Evolutionary conservation across 2,113 vertebrate species (phyloP).

Genomic region (Tautogolabrus adspersus): DNA sequence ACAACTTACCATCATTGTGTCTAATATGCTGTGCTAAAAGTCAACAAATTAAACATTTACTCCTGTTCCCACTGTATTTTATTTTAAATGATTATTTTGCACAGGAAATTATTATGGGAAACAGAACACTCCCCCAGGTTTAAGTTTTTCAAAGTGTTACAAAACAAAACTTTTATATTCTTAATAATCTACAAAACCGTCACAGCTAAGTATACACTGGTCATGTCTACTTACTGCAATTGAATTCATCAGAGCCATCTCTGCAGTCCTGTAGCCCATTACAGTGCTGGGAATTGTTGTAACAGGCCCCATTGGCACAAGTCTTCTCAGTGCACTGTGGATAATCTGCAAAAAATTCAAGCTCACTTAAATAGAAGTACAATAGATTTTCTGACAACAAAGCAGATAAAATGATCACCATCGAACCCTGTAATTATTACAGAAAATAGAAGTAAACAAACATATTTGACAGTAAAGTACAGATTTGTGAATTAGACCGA

Average conservation of each 20-base stretch:
- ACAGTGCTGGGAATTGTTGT: constrained; percentile 78
- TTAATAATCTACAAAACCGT: no score
- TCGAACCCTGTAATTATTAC: neutral
- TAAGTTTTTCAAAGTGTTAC: no score
- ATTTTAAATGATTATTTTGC: no score
- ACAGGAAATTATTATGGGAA: no score
- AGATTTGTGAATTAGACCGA: neutral
- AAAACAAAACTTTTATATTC: no score
- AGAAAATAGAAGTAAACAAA: neutral
- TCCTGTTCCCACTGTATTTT: no score
- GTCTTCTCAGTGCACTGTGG: constrained; percentile 77
- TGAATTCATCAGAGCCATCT: constrained; percentile 83
- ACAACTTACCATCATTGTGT: no score
- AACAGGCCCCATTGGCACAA: constrained; percentile 81
- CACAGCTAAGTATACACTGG: neutral
- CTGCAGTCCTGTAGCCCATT: constrained; percentile 79
- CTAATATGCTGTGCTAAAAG: no score
- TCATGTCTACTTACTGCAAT: constrained; percentile 77
- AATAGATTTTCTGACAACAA: neutral
- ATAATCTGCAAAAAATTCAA: constrained; percentile 68
- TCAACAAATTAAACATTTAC: neutral
- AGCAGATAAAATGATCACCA: neutral
- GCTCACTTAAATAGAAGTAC: neutral
- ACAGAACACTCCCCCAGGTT: no score
- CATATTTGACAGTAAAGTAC: neutral